Evolutionary conservation across 2,797 vertebrate species (phyloP), one percentile per base, ranked within the genome.

Genomic region (Rhinatrema bivittatum): DNA sequence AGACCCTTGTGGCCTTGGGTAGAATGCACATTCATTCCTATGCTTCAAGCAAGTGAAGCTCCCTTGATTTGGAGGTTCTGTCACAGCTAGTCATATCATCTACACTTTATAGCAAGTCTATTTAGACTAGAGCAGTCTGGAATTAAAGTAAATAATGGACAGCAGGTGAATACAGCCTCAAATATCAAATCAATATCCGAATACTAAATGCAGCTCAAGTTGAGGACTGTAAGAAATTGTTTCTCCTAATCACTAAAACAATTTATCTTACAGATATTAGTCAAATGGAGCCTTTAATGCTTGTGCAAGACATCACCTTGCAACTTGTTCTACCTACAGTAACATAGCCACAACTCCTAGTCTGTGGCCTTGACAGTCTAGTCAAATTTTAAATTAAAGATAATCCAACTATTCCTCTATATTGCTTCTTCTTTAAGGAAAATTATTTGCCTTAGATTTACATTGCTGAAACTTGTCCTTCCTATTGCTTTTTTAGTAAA

Each of bases 241-340:
- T 20, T 49, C 28, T 10, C 10, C 36, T 56, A 12, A 30, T 37
- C 22, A 30, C 24, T 36, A 33, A 42, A 46, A 57, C 15, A 39
- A 49, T 53, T 70, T 53, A 59, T 22, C 45, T 56, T 44, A 4
- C 45, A 5, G 23, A 53, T 49, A 51, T 22, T 70, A 45, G 13
- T 4, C 13, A 39, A 57, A 50, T 51, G 8, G n/a, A 65, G 7
- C 46, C 3, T 49, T 53, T 28, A 39, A 36, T 20, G 7, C 16
- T 21, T n/a, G 13, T 19, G n/a, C n/a, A n/a, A n/a, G n/a, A n/a
- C n/a, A n/a, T n/a, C n/a, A n/a, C n/a, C n/a, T n/a, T n/a, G n/a
- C n/a, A n/a, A n/a, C n/a, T n/a, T n/a, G n/a, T n/a, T n/a, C n/a
- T n/a, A n/a, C n/a, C n/a, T n/a, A n/a, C n/a, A n/a, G n/a, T n/a